Conservation (phyloP, 2,888 invertebrate species). For the Latheticus oryzae region DNA sequence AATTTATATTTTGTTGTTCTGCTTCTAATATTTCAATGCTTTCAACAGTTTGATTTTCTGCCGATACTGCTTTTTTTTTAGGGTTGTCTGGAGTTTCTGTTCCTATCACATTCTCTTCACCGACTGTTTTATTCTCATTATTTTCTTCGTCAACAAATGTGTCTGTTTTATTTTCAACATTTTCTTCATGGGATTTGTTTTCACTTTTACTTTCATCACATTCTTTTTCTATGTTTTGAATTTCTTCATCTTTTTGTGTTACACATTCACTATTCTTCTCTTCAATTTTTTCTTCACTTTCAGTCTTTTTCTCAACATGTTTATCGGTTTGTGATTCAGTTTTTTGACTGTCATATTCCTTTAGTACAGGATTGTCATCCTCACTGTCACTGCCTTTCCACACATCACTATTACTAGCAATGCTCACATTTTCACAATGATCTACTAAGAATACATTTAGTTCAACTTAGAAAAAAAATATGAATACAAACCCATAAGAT, state of each 20-base stretch:
- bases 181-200: neutral
- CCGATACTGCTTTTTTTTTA: neutral
- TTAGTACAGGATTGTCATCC: constrained; percentile 24
- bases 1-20: too few species aligned
- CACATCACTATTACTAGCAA: constrained; percentile 38
- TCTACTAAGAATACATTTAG: constrained; percentile 16
- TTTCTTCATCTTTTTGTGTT: neutral
- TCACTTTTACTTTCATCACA: neutral
- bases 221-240: neutral
- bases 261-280: neutral
- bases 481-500: constrained; percentile 33
- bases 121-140: too few species aligned
- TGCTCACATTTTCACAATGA: constrained; percentile 23
- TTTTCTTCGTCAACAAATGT: neutral
- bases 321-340: constrained; percentile 5
- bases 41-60: neutral
- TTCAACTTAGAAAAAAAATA: too few species aligned
- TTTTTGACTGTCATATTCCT: too few species aligned
- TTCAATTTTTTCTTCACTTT: neutral
- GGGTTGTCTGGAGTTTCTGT: neutral
- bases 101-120: neutral
- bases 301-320: too few species aligned
- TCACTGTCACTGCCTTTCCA: constrained; percentile 42
- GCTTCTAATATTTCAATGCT: too few species aligned
- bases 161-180: neutral